Conservation (phyloP, 2,888 invertebrate species). For the Dolomedes plantarius region DNA sequence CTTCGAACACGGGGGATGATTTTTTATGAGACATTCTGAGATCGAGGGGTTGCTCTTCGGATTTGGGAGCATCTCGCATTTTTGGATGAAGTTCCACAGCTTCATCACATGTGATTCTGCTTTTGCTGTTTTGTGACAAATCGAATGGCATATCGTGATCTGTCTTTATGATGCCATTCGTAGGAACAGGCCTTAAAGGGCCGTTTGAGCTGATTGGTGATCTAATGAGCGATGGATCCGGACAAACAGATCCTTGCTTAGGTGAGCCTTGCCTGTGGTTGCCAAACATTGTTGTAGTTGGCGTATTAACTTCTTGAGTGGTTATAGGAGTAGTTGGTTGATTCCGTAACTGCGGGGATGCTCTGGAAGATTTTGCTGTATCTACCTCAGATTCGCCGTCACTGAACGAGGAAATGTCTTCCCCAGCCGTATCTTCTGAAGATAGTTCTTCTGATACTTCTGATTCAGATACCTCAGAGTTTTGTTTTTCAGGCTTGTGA, state of each 20-base stretch:
- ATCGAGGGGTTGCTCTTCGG: constrained; percentile 85
- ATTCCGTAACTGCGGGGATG: constrained; percentile 1
- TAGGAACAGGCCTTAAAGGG: constrained; percentile 69
- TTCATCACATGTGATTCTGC: constrained; percentile 49
- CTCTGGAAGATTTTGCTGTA: constrained; percentile 25
- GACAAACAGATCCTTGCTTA: constrained; percentile 72
- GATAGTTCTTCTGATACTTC: constrained; percentile 73
- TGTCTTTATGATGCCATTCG: constrained; percentile 50
- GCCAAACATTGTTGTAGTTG: constrained; percentile 49
- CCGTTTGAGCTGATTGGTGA: constrained; percentile 67
- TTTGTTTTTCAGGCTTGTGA: constrained; percentile 52
- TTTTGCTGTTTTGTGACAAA: constrained; percentile 78
- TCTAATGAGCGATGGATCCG: constrained; percentile 66
- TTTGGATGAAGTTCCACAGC: constrained; percentile 68
- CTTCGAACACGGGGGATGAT: constrained; percentile 77
- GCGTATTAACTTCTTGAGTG: constrained; percentile 1
- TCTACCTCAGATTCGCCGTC: constrained; percentile 73
- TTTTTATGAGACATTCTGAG: constrained; percentile 89
- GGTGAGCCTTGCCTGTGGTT: constrained; percentile 71
- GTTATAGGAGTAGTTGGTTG: constrained; percentile 7
- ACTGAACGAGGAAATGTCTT: constrained; percentile 74
- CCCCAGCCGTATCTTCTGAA: constrained; percentile 73
- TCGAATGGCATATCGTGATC: constrained; percentile 83
- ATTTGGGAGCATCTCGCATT: constrained; percentile 76
- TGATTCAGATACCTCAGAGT: constrained; percentile 73